Evolutionary conservation across 1,140 invertebrate species (phyloP).

Genomic region (Habropoda laboriosa): DNA sequence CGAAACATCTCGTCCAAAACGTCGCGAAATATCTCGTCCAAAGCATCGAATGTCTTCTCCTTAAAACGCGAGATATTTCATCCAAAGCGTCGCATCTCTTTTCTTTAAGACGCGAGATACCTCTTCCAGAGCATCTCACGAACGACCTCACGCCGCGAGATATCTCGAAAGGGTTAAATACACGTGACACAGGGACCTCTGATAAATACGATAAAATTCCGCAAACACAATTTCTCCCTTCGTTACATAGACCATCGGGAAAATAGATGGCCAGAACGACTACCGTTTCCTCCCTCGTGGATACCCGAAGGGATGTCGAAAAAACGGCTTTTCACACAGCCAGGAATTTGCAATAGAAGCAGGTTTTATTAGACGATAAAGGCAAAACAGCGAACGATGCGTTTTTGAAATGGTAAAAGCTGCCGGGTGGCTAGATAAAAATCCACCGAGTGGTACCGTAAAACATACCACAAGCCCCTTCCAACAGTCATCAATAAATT

Average conservation of each 20-base stretch:
- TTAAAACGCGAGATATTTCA: no score
- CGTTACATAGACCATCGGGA: background rate
- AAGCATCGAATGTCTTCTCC: no score
- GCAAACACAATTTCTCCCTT: background rate
- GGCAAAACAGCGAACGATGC: slow-evolving; percentile 39
- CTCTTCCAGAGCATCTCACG: no score
- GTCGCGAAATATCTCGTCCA: no score
- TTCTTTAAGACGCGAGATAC: no score
- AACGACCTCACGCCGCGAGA: no score
- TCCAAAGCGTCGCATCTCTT: no score
- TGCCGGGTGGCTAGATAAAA: slow-evolving; percentile 29
- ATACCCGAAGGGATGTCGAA: background rate
- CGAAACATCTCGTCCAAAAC: no score
- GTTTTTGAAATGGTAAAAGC: slow-evolving; percentile 54
- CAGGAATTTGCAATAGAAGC: slow-evolving; percentile 66
- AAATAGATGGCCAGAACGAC: slow-evolving; percentile 14
- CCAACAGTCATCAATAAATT: slow-evolving; percentile 54
- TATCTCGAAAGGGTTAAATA: no score
- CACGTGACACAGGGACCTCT: no score
- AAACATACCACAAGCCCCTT: slow-evolving; percentile 18
- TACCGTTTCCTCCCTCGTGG: background rate
- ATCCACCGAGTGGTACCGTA: slow-evolving; percentile 36
- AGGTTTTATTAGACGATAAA: slow-evolving; percentile 66
- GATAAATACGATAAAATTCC: slow-evolving; percentile 7
- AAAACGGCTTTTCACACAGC: slow-evolving; percentile 45